Conservation (phyloP, 2,113 vertebrate species). For the Tyto alba region DNA sequence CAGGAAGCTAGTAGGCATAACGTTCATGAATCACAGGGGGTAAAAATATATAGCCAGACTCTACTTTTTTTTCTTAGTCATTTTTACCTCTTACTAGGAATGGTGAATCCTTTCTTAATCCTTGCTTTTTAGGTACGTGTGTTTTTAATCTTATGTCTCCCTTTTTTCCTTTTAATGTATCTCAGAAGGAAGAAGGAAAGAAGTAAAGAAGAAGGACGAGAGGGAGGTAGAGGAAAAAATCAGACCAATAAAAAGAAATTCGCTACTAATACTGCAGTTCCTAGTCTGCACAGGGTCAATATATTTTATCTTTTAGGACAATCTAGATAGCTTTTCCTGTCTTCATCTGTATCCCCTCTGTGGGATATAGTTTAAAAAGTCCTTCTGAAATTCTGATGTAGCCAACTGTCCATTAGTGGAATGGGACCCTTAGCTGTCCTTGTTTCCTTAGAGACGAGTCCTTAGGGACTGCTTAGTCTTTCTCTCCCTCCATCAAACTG, state of each 20-base stretch:
- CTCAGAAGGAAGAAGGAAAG: slow-evolving; percentile 58
- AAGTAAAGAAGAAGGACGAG: slow-evolving; percentile 57
- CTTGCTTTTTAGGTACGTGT: slow-evolving; percentile 18
- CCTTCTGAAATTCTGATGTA: not conserved
- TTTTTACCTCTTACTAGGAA: slow-evolving; percentile 19
- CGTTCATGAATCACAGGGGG: slow-evolving; percentile 52
- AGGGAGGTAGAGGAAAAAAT: slow-evolving; percentile 39
- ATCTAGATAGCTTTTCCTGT: not conserved
- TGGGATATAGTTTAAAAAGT: not conserved
- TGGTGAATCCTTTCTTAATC: not conserved
- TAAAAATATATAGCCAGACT: slow-evolving; percentile 45
- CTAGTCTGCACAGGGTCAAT: not conserved
- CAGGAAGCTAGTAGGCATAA: slow-evolving; percentile 27
- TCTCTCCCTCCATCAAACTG: slow-evolving; percentile 56
- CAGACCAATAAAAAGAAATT: not conserved
- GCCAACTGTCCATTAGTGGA: not conserved
- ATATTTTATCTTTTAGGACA: not conserved
- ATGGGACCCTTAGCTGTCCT: not conserved
- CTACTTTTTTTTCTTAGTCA: not conserved
- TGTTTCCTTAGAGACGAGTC: not conserved
- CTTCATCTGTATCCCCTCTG: not conserved
- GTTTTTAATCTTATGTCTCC: slow-evolving; percentile 61
- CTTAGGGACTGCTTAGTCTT: not conserved
- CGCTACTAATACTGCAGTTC: not conserved
- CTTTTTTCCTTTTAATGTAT: slow-evolving; percentile 48